Evolutionary conservation across 2,888 invertebrate species (phyloP).

Genomic region (Microchrysa polita): DNA sequence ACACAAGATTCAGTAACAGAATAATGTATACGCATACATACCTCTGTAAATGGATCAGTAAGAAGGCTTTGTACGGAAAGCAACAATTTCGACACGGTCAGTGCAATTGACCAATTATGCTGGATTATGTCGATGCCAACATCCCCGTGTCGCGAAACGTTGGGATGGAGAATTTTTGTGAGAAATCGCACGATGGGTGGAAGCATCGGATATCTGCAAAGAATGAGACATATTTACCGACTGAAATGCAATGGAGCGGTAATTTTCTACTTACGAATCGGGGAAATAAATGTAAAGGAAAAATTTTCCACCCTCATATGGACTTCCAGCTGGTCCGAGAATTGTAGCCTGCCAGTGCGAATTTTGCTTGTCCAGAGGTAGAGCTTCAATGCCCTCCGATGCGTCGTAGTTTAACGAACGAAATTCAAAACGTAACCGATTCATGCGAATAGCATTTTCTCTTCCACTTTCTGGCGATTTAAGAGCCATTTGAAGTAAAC

Average conservation of each 20-base stretch:
- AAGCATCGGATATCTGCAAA: slow-evolving; percentile 81
- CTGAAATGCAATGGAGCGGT: no score
- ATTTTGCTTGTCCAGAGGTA: slow-evolving; percentile 63
- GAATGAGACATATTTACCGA: neutral
- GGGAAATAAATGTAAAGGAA: slow-evolving; percentile 91
- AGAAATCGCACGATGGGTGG: slow-evolving; percentile 92
- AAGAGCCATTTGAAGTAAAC: slow-evolving; percentile 85
- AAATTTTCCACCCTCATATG: slow-evolving; percentile 94
- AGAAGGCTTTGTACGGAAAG: slow-evolving; percentile 88
- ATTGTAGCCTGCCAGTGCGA: slow-evolving; percentile 93
- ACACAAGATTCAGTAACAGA: no score
- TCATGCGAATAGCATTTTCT: slow-evolving; percentile 84
- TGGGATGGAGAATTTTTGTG: slow-evolving; percentile 93
- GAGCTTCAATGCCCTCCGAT: slow-evolving; percentile 64
- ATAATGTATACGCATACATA: slow-evolving; percentile 55
- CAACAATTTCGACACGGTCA: slow-evolving; percentile 89
- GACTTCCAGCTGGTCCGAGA: slow-evolving; percentile 89
- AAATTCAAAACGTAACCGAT: slow-evolving; percentile 81
- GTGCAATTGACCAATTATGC: slow-evolving; percentile 95
- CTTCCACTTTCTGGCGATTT: slow-evolving; percentile 73
- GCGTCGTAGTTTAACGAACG: slow-evolving; percentile 61
- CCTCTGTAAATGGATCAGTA: slow-evolving; percentile 89
- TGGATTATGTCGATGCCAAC: slow-evolving; percentile 95
- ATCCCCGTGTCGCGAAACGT: slow-evolving; percentile 94
- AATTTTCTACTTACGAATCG: slow-evolving; percentile 68